These are phyloP conservation scores for Acipenser oxyrinchus DNA, from an alignment of 2,797 vertebrate genomes.

Conservation along the genomic window DNA sequence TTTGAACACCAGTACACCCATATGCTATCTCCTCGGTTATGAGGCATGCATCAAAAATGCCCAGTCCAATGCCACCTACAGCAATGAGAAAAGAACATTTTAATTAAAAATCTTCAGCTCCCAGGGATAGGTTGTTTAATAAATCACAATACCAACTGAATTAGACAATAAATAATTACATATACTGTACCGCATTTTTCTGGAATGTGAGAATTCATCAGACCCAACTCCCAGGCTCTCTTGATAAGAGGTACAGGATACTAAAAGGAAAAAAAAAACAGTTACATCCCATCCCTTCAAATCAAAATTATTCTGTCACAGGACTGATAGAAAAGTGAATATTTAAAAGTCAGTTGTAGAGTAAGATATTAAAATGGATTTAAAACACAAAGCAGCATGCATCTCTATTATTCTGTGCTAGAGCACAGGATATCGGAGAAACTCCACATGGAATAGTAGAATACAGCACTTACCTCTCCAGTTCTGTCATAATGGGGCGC, in stretches of 20 bases:
- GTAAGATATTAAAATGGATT: no score
- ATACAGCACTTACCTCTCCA: constrained; percentile 67
- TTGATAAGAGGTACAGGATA: constrained; percentile 82
- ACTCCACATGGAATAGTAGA: background rate
- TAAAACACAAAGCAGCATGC: no score
- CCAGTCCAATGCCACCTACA: constrained; percentile 79
- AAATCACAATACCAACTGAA: no score
- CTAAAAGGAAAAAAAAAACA: constrained; percentile 43
- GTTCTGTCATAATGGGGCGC: constrained; percentile 73
- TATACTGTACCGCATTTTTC: constrained; percentile 67
- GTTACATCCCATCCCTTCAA: no score
- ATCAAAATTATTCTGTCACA: no score
- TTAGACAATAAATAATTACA: no score
- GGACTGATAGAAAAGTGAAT: background rate
- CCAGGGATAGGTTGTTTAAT: no score
- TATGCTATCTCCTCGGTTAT: constrained; percentile 87
- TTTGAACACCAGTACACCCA: constrained; percentile 84
- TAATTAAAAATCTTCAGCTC: background rate
- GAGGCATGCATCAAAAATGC: constrained; percentile 76
- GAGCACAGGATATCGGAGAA: no score
- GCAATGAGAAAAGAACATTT: constrained; percentile 14
- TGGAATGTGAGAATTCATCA: constrained; percentile 82
- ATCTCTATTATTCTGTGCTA: no score
- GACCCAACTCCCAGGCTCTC: constrained; percentile 84
- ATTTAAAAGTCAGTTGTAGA: background rate